These are phyloP conservation scores for Takifugu bimaculatus DNA, from an alignment of 2,113 vertebrate species.

Conservation along the genomic window DNA sequence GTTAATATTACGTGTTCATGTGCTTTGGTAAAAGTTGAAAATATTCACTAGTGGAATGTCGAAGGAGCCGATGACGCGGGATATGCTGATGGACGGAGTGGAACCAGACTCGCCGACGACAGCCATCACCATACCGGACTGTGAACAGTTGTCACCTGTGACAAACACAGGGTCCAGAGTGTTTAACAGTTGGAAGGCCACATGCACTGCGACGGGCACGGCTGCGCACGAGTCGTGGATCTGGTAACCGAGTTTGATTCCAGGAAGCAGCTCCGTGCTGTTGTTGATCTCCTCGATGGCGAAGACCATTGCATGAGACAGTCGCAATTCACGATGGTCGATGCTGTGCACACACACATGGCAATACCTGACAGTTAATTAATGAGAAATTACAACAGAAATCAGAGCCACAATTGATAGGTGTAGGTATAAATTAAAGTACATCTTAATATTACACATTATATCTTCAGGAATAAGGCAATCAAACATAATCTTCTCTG, in stretches of 20 bases:
- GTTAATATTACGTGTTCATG: too few species aligned
- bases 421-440: too few species aligned
- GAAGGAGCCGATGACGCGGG: conserved; percentile 56
- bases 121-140: conserved; percentile 41
- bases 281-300: conserved; percentile 75
- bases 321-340: conserved; percentile 56
- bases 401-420: background rate
- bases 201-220: background rate
- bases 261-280: conserved; percentile 43
- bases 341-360: conserved; percentile 32
- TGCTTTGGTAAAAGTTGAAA: background rate
- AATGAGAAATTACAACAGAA: background rate
- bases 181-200: conserved; percentile 24
- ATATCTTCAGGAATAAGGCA: too few species aligned
- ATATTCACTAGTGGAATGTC: conserved; percentile 65
- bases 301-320: conserved; percentile 64
- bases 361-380: background rate
- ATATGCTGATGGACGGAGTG: conserved; percentile 67
- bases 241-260: conserved; percentile 54
- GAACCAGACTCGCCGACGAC: conserved; percentile 69
- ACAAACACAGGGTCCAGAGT: conserved; percentile 32
- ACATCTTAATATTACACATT: too few species aligned
- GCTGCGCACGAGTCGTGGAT: conserved; percentile 69
- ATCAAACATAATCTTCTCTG: conserved; percentile 22
- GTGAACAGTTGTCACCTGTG: conserved; percentile 20